These are phyloP conservation scores for Nylanderia fulva DNA, from an alignment of 1,140 invertebrate genomes.

Conservation along the genomic window DNA sequence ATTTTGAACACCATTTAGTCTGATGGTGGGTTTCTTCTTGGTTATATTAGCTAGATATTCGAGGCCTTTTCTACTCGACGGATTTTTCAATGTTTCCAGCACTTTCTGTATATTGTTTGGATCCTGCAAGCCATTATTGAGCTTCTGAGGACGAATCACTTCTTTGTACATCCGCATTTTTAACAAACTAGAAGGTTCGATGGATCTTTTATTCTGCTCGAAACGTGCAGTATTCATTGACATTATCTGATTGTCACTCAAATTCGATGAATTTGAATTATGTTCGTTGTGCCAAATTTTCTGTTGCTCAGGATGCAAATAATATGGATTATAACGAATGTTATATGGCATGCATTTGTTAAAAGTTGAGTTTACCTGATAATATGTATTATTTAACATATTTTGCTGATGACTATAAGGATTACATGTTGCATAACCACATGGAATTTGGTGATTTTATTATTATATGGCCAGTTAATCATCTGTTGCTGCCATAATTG, in stretches of 20 bases:
- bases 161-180: conserved; percentile 76
- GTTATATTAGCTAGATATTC: conserved; percentile 68
- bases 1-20: conserved; percentile 78
- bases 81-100: conserved; percentile 60
- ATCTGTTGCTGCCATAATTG: conserved; percentile 2
- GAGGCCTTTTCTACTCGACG: conserved; percentile 47
- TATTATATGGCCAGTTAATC: conserved; percentile 5
- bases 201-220: neutral
- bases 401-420: neutral
- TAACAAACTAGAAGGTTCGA: conserved; percentile 74
- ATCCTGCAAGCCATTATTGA: conserved; percentile 82
- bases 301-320: neutral
- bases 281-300: neutral
- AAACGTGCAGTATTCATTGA: neutral
- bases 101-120: conserved; percentile 60
- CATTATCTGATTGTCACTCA: neutral
- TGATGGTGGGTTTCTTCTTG: conserved; percentile 40
- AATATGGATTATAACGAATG: neutral
- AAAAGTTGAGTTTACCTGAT: neutral
- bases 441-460: neutral
- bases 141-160: conserved; percentile 65
- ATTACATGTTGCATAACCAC: neutral
- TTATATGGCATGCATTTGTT: neutral
- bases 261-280: neutral
- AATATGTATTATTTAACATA: neutral